Conservation (phyloP, 64 coral and sea anemone genomes). For the Acropora tenuis region DNA sequence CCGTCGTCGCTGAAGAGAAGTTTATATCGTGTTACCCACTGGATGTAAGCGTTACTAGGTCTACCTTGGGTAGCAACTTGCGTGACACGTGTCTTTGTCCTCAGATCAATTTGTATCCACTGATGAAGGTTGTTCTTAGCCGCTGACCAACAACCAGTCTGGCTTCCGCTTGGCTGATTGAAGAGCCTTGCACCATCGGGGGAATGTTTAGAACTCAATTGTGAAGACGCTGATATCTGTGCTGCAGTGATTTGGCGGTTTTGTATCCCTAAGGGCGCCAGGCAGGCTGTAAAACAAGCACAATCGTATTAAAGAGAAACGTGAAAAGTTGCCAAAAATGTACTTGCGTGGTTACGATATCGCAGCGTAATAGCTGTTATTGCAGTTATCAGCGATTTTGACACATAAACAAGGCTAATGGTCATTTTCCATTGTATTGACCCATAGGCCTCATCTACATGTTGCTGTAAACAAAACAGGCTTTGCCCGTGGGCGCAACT, state of each 20-base stretch:
- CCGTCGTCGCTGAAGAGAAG: background rate
- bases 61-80: constrained; percentile 51
- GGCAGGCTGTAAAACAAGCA: background rate
- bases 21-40: constrained; percentile 25
- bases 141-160: constrained; percentile 1
- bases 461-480: no score
- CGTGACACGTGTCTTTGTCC: constrained; percentile 13
- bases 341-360: no score
- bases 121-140: constrained; percentile 25
- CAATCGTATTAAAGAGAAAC: background rate
- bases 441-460: no score
- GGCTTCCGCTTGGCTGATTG: background rate
- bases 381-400: no score
- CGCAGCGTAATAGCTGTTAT: no score
- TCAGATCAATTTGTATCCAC: constrained; percentile 64
- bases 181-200: background rate
- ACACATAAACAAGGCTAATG: no score
- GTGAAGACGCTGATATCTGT: constrained; percentile 11
- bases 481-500: no score
- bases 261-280: constrained; percentile 10
- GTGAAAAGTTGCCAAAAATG: no score
- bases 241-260: background rate
- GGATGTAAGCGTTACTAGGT: background rate
- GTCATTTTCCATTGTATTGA: no score
- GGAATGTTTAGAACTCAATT: background rate